phyloP scores from a whole-genome alignment of 2,888 invertebrate genomes.

The Dicycla oo region DNA sequence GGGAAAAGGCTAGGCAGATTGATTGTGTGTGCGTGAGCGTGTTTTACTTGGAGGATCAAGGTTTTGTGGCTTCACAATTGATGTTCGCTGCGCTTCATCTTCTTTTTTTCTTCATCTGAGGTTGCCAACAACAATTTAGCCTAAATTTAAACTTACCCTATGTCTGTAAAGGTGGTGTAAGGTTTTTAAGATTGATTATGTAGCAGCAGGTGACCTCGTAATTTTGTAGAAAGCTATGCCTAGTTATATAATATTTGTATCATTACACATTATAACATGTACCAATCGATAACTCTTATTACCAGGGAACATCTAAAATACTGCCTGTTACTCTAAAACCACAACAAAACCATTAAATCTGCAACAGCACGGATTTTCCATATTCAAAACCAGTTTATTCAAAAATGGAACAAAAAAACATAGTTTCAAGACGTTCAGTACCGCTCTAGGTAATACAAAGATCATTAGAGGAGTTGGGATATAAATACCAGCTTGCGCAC shows the following conservation, averaged over 20 bases:
- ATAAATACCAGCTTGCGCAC: slow-evolving; percentile 81
- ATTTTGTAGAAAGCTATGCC: background rate
- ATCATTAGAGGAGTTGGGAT: slow-evolving; percentile 80
- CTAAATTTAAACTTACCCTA: background rate
- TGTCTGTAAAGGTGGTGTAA: background rate
- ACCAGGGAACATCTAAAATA: too few relatives aligned
- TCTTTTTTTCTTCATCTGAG: too few relatives aligned
- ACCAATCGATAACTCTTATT: background rate
- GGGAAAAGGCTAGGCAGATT: too few relatives aligned
- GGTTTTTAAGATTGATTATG: background rate
- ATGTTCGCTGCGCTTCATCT: too few relatives aligned
- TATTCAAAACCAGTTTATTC: slow-evolving; percentile 12
- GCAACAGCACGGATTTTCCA: background rate
- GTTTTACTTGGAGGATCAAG: too few relatives aligned
- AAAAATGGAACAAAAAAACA: slow-evolving; percentile 13
- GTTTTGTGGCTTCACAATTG: too few relatives aligned
- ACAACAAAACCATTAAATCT: background rate
- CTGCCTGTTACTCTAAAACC: too few relatives aligned
- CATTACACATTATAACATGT: too few relatives aligned
- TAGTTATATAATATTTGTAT: background rate
- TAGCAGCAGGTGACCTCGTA: too few relatives aligned
- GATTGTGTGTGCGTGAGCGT: too few relatives aligned
- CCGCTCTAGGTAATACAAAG: slow-evolving; percentile 76
- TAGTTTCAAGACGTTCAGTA: slow-evolving; percentile 23
- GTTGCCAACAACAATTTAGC: background rate